Base-by-base conservation (phyloP, 1,140 invertebrate genomes). In the Penaeus indicus region DNA sequence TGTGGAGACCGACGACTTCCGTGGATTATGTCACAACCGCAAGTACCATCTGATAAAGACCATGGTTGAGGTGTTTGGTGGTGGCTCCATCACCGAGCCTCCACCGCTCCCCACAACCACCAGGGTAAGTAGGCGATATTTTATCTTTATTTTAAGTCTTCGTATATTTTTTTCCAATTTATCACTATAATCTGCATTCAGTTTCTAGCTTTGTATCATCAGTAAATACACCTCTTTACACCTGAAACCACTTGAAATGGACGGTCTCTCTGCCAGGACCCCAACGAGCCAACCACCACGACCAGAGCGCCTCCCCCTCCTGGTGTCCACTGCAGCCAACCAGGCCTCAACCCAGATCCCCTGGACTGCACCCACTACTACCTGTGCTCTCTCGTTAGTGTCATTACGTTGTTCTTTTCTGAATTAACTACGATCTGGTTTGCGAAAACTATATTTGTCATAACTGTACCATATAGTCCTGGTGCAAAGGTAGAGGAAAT, bases 1-100 rank as follows among this genome's bases (percentile, higher is more conserved):
- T 90, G 93, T 96, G 18, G 96, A 96, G 87, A 95, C 95, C 78
- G 96, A 96, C 90, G 96, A 96, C 91, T 96, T 96, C 90, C 92
- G 89, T 13, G 95, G 94, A 3, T 89, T 92, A 0, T 96, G 95
- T 90, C 93, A 94, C 21, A 91, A 32, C 38, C 63, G 64, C 18
- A 19, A 69, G 11, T 86, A 42, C 63, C n/a, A 75, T 25, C 89
- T 88, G 25, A 80, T 89, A 62, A 89, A 69, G 85, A 80, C 89
- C 62, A 69, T 85, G 67, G 61, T 19, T 32, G 84, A 85, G 19
- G 67, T 47, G 67, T 85, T 77, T 38, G 19, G 21, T 27, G 84
- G 84, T 11, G 25, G 22, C 13, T 11, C 13, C 38, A 25, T 85
- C 84, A 85, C 72, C 3, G n/a, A n/a, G 1, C 84, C 84, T 5